phyloP scores from a whole-genome alignment of 2,797 vertebrate species.

The Luscinia megarhynchos region DNA sequence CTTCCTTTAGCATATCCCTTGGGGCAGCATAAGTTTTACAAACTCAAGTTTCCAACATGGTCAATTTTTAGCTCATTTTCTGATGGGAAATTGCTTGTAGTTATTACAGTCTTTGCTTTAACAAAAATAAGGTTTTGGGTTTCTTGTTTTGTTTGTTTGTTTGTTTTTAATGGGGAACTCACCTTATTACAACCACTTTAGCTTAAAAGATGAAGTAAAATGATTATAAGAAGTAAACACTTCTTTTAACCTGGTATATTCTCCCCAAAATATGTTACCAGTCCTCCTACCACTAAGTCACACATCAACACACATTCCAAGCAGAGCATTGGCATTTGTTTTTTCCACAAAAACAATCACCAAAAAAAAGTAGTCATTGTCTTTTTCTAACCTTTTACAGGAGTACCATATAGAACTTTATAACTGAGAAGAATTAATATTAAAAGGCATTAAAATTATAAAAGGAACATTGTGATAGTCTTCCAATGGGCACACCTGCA shows the following conservation, averaged over 20 bases:
- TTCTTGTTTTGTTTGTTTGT: too few species aligned
- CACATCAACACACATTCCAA: neutral
- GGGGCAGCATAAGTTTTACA: neutral
- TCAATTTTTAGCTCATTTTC: neutral
- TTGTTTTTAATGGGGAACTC: neutral
- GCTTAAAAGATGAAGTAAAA: neutral
- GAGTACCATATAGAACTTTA: neutral
- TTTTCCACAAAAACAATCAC: neutral
- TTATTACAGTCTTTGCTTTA: neutral
- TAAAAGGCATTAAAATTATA: slow-evolving; percentile 19
- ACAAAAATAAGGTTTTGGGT: neutral
- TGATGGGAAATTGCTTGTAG: neutral
- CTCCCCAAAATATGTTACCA: neutral
- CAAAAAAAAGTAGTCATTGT: neutral
- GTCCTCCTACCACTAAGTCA: neutral
- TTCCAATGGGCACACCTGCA: neutral
- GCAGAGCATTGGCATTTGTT: neutral
- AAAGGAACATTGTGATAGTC: neutral
- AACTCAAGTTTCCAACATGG: neutral
- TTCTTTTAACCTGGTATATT: neutral
- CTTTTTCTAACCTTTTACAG: neutral
- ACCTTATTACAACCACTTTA: neutral
- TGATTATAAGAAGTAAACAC: neutral
- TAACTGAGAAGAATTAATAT: neutral
- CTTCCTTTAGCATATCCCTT: neutral